A percentile compares a stretch with the other conserved stretches of the same genome.
These are phyloP conservation scores for Dendrocopos noguchii DNA, from an alignment of 2,113 vertebrate genomes.

Conservation along the genomic window DNA sequence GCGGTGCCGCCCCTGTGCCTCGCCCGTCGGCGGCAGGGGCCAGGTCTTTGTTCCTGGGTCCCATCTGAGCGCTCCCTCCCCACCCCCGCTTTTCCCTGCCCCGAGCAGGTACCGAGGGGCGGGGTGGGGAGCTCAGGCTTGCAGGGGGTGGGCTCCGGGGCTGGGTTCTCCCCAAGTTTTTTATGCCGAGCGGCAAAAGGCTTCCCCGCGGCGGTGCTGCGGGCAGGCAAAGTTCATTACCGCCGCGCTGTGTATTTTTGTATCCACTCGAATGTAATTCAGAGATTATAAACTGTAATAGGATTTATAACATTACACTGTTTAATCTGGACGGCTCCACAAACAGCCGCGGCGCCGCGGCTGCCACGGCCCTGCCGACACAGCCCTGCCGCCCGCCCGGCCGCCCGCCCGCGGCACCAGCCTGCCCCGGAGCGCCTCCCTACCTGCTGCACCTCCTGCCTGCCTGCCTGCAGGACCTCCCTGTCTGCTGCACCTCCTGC, in stretches of 20 bases:
- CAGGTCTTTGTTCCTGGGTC: not conserved
- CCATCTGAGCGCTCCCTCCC: not conserved
- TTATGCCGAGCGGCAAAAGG: too few species aligned
- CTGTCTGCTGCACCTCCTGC: too few species aligned
- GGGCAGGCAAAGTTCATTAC: constrained; percentile 79
- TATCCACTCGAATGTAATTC: constrained; percentile 89
- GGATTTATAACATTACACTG: constrained; percentile 83
- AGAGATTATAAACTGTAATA: constrained; percentile 88
- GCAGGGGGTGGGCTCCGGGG: constrained; percentile 35
- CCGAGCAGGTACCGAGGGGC: not conserved
- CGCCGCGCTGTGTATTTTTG: constrained; percentile 84
- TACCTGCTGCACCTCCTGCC: too few species aligned
- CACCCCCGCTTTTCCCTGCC: not conserved
- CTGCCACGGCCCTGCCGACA: constrained; percentile 31
- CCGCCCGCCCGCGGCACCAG: not conserved
- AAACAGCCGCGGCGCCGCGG: constrained; percentile 51
- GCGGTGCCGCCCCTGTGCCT: too few species aligned
- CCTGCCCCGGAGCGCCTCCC: not conserved
- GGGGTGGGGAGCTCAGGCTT: not conserved
- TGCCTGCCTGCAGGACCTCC: too few species aligned
- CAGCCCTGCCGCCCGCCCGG: not conserved
- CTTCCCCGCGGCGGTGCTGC: too few species aligned
- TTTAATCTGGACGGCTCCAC: constrained; percentile 77
- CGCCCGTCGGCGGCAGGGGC: not conserved
- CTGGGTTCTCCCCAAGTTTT: constrained; percentile 75